Percentiles rank a stretch among this genome's conserved stretches.
Evolutionary conservation across 2,888 invertebrate species (phyloP).

Genomic region (Papilio elwesi): DNA sequence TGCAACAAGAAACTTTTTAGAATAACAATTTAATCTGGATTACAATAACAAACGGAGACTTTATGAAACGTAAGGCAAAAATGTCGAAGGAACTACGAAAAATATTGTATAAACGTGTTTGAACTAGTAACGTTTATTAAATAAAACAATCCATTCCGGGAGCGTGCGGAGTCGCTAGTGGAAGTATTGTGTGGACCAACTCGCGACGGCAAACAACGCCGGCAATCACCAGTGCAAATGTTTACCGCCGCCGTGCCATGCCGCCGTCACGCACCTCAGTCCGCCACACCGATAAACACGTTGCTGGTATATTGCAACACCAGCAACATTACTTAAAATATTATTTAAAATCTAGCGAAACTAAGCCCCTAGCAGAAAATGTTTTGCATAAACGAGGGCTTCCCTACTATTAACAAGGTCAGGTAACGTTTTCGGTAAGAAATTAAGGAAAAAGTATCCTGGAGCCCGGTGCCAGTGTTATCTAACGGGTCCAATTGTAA

Average conservation of each 20-base stretch:
- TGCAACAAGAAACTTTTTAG: not conserved
- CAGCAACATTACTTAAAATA: not conserved
- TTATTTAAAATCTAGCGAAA: not conserved
- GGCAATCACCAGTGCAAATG: constrained; percentile 74
- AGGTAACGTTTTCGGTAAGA: too few species aligned
- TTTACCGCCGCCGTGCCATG: constrained; percentile 56
- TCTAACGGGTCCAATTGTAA: too few species aligned
- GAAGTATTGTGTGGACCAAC: constrained; percentile 30
- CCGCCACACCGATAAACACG: constrained; percentile 31
- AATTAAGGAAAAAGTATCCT: too few species aligned
- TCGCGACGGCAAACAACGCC: constrained; percentile 57
- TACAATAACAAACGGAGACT: not conserved
- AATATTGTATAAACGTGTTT: not conserved
- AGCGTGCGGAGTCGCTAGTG: constrained; percentile 21
- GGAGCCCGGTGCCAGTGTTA: too few species aligned
- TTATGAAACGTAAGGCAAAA: not conserved
- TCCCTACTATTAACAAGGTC: not conserved
- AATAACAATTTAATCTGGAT: not conserved
- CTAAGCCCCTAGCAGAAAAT: not conserved
- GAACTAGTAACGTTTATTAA: constrained; percentile 13
- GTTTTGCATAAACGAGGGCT: not conserved
- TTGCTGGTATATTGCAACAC: not conserved
- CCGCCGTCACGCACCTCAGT: constrained; percentile 45
- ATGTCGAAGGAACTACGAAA: not conserved
- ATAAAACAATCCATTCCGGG: constrained; percentile 14